Conservation (phyloP, 2,113 vertebrate species). For the Machaerirhynchus nigripectus region DNA sequence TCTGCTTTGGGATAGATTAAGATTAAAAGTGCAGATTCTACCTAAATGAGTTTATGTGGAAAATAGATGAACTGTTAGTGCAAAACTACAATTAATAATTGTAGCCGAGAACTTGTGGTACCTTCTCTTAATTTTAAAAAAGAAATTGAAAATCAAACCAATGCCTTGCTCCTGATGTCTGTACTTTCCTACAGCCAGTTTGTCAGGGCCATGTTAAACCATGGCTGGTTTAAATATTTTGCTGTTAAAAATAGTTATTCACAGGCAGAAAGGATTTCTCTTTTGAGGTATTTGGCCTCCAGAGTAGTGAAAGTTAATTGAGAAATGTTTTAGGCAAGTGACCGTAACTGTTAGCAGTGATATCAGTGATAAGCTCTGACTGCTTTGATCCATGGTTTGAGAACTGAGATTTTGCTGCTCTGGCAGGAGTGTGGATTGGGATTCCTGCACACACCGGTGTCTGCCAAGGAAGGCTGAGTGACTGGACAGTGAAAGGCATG, state of each 20-base stretch:
- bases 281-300: neutral
- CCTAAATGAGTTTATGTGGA: neutral
- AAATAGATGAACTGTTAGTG: neutral
- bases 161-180: neutral
- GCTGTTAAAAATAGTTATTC: neutral
- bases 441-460: neutral
- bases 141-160: neutral
- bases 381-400: neutral
- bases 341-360: rapidly evolving
- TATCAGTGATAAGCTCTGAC: neutral
- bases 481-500: neutral
- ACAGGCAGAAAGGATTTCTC: neutral
- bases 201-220: neutral
- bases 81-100: neutral
- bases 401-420: neutral
- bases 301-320: neutral
- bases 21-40: neutral
- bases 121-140: neutral
- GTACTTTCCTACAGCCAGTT: neutral
- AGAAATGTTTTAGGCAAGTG: neutral
- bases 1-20: neutral
- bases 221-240: neutral
- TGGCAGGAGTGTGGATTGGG: neutral
- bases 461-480: neutral
- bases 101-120: neutral